phyloP scores from a whole-genome alignment of 2,888 invertebrate genomes.

The Yponomeuta plumbellus region DNA sequence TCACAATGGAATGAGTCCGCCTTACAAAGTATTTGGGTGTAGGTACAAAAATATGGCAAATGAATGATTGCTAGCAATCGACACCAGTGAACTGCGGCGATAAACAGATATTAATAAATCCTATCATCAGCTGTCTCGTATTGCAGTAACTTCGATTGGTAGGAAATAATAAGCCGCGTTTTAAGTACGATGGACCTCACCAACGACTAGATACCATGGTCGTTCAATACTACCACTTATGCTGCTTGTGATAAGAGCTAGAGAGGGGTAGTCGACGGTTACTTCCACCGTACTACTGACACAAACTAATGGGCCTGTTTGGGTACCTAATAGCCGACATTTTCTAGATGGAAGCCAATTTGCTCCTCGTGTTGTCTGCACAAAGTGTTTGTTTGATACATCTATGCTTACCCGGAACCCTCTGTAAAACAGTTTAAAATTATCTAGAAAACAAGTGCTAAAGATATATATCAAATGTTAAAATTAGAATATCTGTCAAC shows the following conservation, averaged over 20 bases:
- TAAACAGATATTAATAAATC: background rate
- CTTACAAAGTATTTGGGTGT: slow-evolving; percentile 45
- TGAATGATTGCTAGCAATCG: slow-evolving; percentile 28
- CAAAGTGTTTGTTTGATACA: background rate
- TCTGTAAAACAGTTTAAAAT: background rate
- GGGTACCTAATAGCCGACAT: background rate
- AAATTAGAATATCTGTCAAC: slow-evolving; percentile 2
- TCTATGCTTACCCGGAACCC: background rate
- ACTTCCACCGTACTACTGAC: too few relatives aligned
- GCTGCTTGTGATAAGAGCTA: too few relatives aligned
- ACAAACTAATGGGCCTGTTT: background rate
- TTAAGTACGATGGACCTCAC: too few relatives aligned
- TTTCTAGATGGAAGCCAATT: slow-evolving; percentile 1
- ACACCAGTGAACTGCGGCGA: slow-evolving; percentile 22
- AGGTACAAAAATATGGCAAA: slow-evolving; percentile 61
- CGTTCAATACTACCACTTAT: too few relatives aligned
- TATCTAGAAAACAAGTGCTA: background rate
- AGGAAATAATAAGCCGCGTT: background rate
- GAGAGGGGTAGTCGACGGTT: too few relatives aligned
- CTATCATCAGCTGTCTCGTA: slow-evolving; percentile 12
- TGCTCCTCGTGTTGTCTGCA: slow-evolving; percentile 1
- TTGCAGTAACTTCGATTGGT: slow-evolving; percentile 14
- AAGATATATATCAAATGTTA: background rate
- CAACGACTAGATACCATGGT: too few relatives aligned
- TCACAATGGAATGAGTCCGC: slow-evolving; percentile 59